A percentile compares a stretch with the other conserved stretches of the same genome.
Evolutionary conservation across 1,140 invertebrate genomes (phyloP).

Genomic region (Tetramorium simillimum): DNA sequence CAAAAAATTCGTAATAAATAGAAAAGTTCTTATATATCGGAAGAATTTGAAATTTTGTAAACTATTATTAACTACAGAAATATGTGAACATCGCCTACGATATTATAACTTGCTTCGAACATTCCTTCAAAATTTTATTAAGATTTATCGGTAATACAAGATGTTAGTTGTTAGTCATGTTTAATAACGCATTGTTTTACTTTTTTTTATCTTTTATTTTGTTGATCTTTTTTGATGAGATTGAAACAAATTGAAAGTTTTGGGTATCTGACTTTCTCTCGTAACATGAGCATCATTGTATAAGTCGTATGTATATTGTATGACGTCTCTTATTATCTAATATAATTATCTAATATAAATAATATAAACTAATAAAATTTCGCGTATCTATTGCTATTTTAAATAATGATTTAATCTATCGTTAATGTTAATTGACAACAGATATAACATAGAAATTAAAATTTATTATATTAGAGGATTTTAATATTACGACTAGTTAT

Average conservation of each 20-base stretch:
- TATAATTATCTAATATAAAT: too few relatives aligned
- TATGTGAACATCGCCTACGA: background rate
- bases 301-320: background rate
- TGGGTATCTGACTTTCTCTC: slow-evolving; percentile 46
- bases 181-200: slow-evolving; percentile 35
- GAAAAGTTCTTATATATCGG: background rate
- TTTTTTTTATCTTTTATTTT: slow-evolving; percentile 25
- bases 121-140: background rate
- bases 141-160: slow-evolving; percentile 8
- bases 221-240: slow-evolving; percentile 28
- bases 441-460: background rate
- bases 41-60: background rate
- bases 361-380: background rate
- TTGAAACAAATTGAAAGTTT: slow-evolving; percentile 39
- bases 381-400: background rate
- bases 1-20: background rate
- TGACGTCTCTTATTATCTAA: background rate
- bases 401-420: background rate
- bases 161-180: slow-evolving; percentile 44
- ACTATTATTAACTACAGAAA: background rate
- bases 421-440: background rate
- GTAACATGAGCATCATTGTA: slow-evolving; percentile 33
- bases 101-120: background rate
- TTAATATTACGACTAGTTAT: background rate
- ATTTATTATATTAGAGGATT: background rate